These are phyloP conservation scores for Ammospiza caudacuta DNA, from an alignment of 2,113 vertebrate species.

Conservation along the genomic window DNA sequence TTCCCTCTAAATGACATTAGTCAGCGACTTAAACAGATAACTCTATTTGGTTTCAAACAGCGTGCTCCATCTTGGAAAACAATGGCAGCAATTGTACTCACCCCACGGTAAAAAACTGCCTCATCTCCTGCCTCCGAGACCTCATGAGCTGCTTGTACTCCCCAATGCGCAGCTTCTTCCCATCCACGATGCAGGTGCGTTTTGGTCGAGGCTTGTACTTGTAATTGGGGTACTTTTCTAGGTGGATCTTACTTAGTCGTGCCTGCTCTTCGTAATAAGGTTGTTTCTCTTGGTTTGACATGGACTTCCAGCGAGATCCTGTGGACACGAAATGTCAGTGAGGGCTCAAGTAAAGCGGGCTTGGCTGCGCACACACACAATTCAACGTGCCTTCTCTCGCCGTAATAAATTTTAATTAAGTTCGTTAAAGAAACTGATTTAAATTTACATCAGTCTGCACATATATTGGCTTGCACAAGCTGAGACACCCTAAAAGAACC, in stretches of 20 bases:
- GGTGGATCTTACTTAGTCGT: slow-evolving; percentile 96
- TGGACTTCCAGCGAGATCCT: slow-evolving; percentile 99
- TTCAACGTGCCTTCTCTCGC: not conserved
- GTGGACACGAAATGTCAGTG: slow-evolving; percentile 9
- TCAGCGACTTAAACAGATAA: slow-evolving; percentile 19
- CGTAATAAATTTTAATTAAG: not conserved
- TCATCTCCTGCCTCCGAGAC: slow-evolving; percentile 98
- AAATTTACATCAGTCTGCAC: not conserved
- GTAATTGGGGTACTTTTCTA: slow-evolving; percentile 99
- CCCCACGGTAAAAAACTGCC: slow-evolving; percentile 99
- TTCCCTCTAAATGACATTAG: not conserved
- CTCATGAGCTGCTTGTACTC: slow-evolving; percentile 99
- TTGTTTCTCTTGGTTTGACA: slow-evolving; percentile 99
- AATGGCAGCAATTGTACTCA: slow-evolving; percentile 70
- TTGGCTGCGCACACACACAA: not conserved
- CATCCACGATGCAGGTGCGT: slow-evolving; percentile 98
- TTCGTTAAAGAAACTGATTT: not conserved
- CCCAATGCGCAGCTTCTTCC: slow-evolving; percentile 97
- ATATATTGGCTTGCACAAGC: not conserved
- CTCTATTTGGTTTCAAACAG: not conserved
- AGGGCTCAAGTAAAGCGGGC: not conserved
- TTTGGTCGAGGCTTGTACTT: slow-evolving; percentile 99
- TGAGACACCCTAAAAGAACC: not conserved
- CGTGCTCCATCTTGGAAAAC: not conserved
- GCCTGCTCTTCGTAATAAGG: slow-evolving; percentile 99